Base-by-base conservation (phyloP, 2,113 vertebrate species). In the Microtus montanus region DNA sequence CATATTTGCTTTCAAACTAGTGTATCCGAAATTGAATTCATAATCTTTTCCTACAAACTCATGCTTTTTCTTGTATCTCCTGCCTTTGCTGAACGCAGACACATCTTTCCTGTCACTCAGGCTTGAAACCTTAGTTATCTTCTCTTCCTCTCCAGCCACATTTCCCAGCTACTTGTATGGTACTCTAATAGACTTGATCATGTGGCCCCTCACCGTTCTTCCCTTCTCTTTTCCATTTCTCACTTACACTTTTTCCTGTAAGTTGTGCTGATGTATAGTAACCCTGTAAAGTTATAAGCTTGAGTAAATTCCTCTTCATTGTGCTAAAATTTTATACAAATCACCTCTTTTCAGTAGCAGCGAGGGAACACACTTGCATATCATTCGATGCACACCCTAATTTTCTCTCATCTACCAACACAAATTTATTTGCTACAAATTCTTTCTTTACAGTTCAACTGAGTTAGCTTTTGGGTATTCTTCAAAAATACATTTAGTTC, bases 21-120 rank as follows among this genome's bases (percentile, higher is more conserved):
- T 49, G 49, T 89, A 73, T 94, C 66, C 38, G 52, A 95, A 94
- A 93, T 38, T 92, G 44, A 97, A 94, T 79, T 89, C 75, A 71
- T 66, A 90, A 94, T 90, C 79, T 87, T 85, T 33, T 58, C 49
- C 80, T 77, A 73, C 14, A 85, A 93, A 91, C 11, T 30, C 74
- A 33, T 47, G 47, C n/a, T 86, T 92, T n/a, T 38, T 90, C 71
- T 93, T 93, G 17, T 70, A 86, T 83, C 87, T 73, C 24, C 44
- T 85, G 28, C 80, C 88, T 92, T 64, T 85, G 28, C 54, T 89
- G 68, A 91, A 91, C 84, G 87, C 63, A 87, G 15, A 35, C 58
- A 2, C 0, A 0, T 80, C 3, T 28, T 28, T 78, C 86, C 38
- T 73, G 70, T 77, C 74, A 87, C 49, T 94, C 44, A 89, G 66